A percentile compares a stretch with the other conserved stretches of the same genome.
Conservation (phyloP, 2,888 invertebrate species). For the Sympetrum striolatum region DNA sequence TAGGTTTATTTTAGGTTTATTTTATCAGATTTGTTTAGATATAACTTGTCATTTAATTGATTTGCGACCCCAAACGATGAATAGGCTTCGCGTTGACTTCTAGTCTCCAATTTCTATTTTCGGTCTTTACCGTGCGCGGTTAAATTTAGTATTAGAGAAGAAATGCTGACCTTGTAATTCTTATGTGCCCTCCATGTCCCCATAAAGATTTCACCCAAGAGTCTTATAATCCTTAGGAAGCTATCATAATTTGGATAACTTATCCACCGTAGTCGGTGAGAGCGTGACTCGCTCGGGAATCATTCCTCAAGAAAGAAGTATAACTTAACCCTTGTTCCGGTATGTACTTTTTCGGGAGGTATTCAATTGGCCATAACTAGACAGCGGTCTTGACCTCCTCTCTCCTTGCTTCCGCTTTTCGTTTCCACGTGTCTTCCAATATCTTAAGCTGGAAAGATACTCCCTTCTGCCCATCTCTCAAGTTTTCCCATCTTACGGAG, state of each 20-base stretch:
- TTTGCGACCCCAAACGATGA: no score
- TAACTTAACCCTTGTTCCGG: not conserved
- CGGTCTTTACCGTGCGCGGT: no score
- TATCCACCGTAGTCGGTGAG: not conserved
- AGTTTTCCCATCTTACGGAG: not conserved
- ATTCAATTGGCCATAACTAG: constrained; percentile 6
- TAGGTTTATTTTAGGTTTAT: no score
- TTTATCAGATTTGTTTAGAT: no score
- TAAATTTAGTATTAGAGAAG: no score
- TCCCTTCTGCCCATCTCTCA: not conserved
- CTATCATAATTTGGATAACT: not conserved
- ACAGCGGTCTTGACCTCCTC: not conserved
- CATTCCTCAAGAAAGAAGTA: not conserved
- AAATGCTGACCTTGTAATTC: no score
- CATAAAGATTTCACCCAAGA: no score
- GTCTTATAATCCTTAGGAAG: no score
- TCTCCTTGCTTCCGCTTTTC: not conserved
- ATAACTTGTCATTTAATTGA: no score
- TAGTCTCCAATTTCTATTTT: no score
- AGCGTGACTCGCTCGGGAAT: not conserved
- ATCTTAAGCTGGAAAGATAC: not conserved
- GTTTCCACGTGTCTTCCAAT: not conserved
- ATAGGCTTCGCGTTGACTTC: no score
- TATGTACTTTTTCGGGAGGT: not conserved
- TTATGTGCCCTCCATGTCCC: no score